A percentile compares a stretch with the other conserved stretches of the same genome.
phyloP scores from a whole-genome alignment of 2,888 invertebrate genomes.

The Brachyptera putata region DNA sequence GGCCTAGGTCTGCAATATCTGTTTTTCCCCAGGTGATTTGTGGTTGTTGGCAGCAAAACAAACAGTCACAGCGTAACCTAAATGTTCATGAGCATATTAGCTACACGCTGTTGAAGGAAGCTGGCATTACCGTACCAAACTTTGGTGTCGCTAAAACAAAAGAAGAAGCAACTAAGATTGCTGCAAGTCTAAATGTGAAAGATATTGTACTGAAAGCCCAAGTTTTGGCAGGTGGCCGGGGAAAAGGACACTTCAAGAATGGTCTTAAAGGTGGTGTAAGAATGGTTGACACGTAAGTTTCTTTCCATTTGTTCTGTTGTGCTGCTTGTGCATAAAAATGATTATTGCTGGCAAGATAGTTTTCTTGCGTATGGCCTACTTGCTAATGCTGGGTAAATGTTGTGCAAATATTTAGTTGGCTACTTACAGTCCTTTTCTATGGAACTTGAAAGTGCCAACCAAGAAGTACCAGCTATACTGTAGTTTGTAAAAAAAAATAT shows the following conservation, averaged over 20 bases:
- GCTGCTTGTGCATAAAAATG: no score
- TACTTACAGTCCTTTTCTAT: no score
- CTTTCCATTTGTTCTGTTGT: no score
- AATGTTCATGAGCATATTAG: constrained; percentile 96
- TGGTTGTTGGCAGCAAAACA: constrained; percentile 48
- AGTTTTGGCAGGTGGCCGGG: constrained; percentile 90
- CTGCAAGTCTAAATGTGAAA: constrained; percentile 67
- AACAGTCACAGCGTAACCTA: constrained; percentile 69
- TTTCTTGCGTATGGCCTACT: no score
- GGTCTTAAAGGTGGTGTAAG: constrained; percentile 94
- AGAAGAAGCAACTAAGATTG: constrained; percentile 77
- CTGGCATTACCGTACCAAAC: constrained; percentile 85
- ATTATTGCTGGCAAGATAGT: no score
- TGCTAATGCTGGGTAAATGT: no score
- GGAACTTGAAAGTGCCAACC: no score
- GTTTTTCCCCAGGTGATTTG: neutral
- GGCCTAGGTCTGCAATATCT: neutral
- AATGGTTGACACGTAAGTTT: constrained; percentile 75
- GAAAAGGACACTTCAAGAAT: constrained; percentile 88
- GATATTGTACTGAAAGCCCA: constrained; percentile 86
- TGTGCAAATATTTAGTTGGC: no score
- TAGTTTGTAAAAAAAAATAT: no score
- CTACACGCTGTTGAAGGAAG: constrained; percentile 78
- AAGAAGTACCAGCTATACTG: no score
- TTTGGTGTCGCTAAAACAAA: constrained; percentile 84